These are phyloP conservation scores for Phlogophora meticulosa DNA, from an alignment of 2,888 invertebrate genomes.

Conservation along the genomic window DNA sequence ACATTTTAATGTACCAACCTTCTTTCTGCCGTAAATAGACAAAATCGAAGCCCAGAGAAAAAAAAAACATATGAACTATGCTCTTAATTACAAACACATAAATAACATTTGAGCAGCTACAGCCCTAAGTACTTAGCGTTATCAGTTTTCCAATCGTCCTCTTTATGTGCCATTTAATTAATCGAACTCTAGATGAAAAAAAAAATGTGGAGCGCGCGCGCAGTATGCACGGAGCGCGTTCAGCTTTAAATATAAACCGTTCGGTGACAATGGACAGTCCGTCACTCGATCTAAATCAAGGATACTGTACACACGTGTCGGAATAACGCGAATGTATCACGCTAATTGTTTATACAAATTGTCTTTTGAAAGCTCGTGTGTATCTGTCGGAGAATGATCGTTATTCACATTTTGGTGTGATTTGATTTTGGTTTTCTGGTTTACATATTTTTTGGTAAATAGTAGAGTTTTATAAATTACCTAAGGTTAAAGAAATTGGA, in stretches of 20 bases:
- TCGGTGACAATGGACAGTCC: conserved; percentile 85
- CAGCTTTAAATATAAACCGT: conserved; percentile 84
- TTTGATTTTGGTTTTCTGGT: conserved; percentile 16
- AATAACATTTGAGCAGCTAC: conserved; percentile 63
- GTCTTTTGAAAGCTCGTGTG: conserved; percentile 46
- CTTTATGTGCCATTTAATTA: conserved; percentile 82
- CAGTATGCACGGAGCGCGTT: conserved; percentile 79
- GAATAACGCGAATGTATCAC: conserved; percentile 55
- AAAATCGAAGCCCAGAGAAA: conserved; percentile 11
- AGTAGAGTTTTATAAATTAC: conserved; percentile 1
- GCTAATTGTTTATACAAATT: conserved; percentile 55
- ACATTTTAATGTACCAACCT: too few relatives aligned
- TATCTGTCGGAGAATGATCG: conserved; percentile 10
- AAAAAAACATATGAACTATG: conserved; percentile 31
- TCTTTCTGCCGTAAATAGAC: conserved; percentile 27
- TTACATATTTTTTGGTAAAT: conserved; percentile 5
- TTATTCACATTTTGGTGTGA: conserved; percentile 23
- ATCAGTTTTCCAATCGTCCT: conserved; percentile 76
- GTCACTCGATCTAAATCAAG: conserved; percentile 82
- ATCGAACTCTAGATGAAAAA: conserved; percentile 72
- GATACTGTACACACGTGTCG: conserved; percentile 71
- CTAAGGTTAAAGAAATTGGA: neutral
- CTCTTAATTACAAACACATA: conserved; percentile 60
- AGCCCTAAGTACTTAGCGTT: conserved; percentile 72
- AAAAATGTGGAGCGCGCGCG: conserved; percentile 71